Evolutionary conservation across 2,797 vertebrate species (phyloP).

Genomic region (Pangasius macronema): DNA sequence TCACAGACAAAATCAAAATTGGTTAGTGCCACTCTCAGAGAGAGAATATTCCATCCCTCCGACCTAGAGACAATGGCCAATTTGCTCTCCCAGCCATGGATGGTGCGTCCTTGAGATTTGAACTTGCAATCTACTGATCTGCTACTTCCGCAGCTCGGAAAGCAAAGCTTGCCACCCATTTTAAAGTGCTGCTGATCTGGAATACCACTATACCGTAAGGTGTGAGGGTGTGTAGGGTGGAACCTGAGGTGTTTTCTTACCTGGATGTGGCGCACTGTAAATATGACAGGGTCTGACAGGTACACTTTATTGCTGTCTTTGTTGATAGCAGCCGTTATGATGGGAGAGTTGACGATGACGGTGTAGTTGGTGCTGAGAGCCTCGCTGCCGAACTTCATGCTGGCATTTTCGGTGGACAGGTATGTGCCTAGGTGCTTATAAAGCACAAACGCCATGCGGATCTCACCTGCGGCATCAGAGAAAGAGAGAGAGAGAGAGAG

Average conservation of each 20-base stretch:
- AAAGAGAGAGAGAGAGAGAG: constrained; percentile 31
- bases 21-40: not conserved
- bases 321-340: constrained; percentile 97
- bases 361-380: constrained; percentile 94
- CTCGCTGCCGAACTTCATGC: constrained; percentile 91
- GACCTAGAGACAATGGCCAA: not conserved
- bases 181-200: not conserved
- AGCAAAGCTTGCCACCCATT: not conserved
- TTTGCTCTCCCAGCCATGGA: not conserved
- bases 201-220: not conserved
- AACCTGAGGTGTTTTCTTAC: constrained; percentile 66
- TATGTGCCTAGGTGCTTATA: constrained; percentile 96
- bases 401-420: constrained; percentile 96
- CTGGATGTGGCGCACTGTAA: constrained; percentile 94
- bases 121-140: not conserved
- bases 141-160: not conserved
- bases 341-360: constrained; percentile 94
- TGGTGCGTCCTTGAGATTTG: not conserved
- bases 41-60: not conserved
- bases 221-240: too few relatives aligned
- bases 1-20: not conserved
- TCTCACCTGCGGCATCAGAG: constrained; percentile 83
- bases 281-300: constrained; percentile 94
- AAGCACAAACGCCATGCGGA: constrained; percentile 93
- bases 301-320: constrained; percentile 98